Evolutionary conservation across 2,797 vertebrate genomes (phyloP).

Genomic region (Sebastes matsubarae): DNA sequence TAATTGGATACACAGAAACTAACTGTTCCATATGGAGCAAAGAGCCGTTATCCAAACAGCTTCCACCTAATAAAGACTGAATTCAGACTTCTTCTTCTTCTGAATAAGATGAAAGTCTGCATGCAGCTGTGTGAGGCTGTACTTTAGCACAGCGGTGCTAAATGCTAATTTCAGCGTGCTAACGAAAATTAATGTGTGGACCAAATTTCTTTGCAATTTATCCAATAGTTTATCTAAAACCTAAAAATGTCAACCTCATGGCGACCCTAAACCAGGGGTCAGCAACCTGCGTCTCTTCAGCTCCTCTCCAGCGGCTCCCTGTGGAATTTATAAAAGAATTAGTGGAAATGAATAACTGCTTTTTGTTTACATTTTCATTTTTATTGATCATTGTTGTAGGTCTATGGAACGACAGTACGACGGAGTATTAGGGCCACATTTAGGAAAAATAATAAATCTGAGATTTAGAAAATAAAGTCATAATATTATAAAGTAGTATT

Average conservation of each 20-base stretch:
- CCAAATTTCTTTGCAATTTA: neutral
- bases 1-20: conserved; percentile 23
- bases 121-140: neutral
- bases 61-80: conserved; percentile 22
- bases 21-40: conserved; percentile 11
- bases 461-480: no score
- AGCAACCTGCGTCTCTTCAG: no score
- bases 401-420: no score
- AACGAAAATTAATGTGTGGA: neutral
- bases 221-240: neutral
- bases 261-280: no score
- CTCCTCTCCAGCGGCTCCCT: no score
- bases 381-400: no score
- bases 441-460: no score
- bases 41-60: conserved; percentile 8
- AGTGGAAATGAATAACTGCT: no score
- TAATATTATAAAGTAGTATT: no score
- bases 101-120: neutral
- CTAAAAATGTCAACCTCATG: neutral
- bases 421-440: no score
- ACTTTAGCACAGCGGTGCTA: neutral
- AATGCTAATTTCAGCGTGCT: neutral
- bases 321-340: no score
- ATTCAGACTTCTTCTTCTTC: neutral
- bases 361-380: no score